These are phyloP conservation scores for Caenorhabditis doughertyi DNA, from an alignment of 2,888 invertebrate genomes.

Conservation along the genomic window DNA sequence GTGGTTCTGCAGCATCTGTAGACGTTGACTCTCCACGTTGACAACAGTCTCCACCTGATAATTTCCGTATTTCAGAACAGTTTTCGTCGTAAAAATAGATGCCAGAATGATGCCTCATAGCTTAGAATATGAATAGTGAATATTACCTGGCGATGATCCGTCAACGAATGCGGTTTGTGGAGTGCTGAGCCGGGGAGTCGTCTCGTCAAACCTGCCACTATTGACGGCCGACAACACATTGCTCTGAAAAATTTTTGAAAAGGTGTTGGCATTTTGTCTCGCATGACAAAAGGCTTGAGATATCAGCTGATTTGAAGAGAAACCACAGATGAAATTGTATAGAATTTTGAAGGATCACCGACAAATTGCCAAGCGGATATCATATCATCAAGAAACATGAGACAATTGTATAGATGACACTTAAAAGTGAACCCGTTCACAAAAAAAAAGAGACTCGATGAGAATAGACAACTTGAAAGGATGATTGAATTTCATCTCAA, in stretches of 20 bases:
- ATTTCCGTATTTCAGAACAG: conserved; percentile 58
- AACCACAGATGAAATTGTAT: conserved; percentile 36
- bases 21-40: conserved; percentile 71
- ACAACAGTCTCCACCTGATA: conserved; percentile 78
- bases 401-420: conserved; percentile 31
- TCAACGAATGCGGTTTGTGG: conserved; percentile 56
- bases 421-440: conserved; percentile 32
- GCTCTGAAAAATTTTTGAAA: conserved; percentile 61
- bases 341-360: conserved; percentile 4
- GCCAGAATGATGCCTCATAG: conserved; percentile 57
- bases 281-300: conserved; percentile 10
- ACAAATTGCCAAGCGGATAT: conserved; percentile 26
- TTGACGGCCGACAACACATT: conserved; percentile 67
- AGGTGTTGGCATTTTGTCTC: conserved; percentile 51
- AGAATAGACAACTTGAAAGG: conserved; percentile 6
- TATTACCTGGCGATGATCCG: conserved; percentile 57
- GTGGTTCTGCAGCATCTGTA: conserved; percentile 46
- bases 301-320: conserved; percentile 46
- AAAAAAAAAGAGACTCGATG: background rate
- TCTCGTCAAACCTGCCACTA: conserved; percentile 65
- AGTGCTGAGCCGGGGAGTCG: conserved; percentile 55
- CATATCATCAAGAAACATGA: conserved; percentile 46
- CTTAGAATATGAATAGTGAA: conserved; percentile 6
- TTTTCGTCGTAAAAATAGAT: conserved; percentile 61
- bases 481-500: background rate